Evolutionary conservation across 1,140 invertebrate genomes (phyloP), one percentile per base, ranked within the genome.

Genomic region (Sarcophaga peregrina): DNA sequence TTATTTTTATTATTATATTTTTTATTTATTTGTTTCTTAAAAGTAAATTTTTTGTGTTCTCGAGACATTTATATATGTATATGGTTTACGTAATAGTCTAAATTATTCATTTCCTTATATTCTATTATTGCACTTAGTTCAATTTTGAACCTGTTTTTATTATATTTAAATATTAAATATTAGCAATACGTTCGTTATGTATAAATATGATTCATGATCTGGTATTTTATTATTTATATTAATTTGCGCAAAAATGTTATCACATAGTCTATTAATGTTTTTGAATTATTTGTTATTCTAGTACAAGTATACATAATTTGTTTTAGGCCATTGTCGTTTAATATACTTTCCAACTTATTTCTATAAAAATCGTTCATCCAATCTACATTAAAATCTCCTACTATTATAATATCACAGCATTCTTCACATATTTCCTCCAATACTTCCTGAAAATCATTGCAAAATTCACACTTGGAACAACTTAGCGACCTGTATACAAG

Each of bases 91-190:
- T n/a, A n/a, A n/a, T n/a, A n/a, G n/a, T n/a, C n/a, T n/a, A n/a
- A n/a, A n/a, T n/a, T n/a, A n/a, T n/a, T n/a, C n/a, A n/a, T n/a
- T n/a, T 15, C n/a, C 10, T 48, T 17, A 17, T 73, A 47, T 82
- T 82, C 45, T 25, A 82, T 17, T 82, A 52, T 82, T 68, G 25
- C n/a, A 58, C 62, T 17, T n/a, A 82, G 62, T 13, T 82, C n/a
- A 48, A 9, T 68, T 8, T 25, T 68, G 50, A 82, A 82, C 6
- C 15, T 37, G 4, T 15, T 46, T 73, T 72, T 82, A 82, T 72
- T 37, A 37, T 73, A 68, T 68, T 46, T 47, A 48, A 82, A 73
- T 15, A 62, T 48, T n/a, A 46, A 4, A 47, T 50, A 11, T 17
- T 72, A 17, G 9, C 7, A 9, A 47, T 50, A 15, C 15, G 6